Evolutionary conservation across 1,140 invertebrate species (phyloP).

Genomic region (Zophobas atratus): DNA sequence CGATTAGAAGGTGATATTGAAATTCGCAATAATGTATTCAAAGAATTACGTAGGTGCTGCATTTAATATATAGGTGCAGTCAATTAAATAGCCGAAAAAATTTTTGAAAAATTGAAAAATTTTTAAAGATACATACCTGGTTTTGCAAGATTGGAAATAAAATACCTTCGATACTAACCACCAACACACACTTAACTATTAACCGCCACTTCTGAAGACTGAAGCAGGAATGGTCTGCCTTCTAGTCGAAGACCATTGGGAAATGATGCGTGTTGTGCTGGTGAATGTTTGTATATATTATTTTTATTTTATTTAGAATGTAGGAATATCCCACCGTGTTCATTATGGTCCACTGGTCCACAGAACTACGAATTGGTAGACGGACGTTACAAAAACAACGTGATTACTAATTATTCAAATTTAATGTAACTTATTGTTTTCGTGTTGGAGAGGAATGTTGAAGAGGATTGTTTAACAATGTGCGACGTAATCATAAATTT

Average conservation of each 20-base stretch:
- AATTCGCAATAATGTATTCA: slow-evolving; percentile 16
- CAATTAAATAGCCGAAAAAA: neutral
- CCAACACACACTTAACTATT: slow-evolving; percentile 23
- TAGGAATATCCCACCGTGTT: slow-evolving; percentile 13
- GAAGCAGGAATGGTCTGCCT: slow-evolving; percentile 25
- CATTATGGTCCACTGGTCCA: neutral
- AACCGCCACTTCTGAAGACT: slow-evolving; percentile 18
- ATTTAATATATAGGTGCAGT: neutral
- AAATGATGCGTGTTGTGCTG: slow-evolving; percentile 23
- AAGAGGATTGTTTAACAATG: too few relatives aligned
- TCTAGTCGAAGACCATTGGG: slow-evolving; percentile 39
- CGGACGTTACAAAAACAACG: neutral
- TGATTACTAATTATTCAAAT: neutral
- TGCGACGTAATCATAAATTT: too few relatives aligned
- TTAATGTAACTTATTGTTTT: too few relatives aligned
- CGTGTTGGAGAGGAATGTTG: too few relatives aligned
- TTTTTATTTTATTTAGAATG: slow-evolving; percentile 32
- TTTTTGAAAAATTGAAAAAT: slow-evolving; percentile 6
- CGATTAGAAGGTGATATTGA: slow-evolving; percentile 12
- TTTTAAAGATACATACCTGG: neutral
- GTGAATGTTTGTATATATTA: slow-evolving; percentile 35
- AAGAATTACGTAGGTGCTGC: slow-evolving; percentile 5
- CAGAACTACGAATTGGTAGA: slow-evolving; percentile 1
- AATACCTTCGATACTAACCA: neutral
- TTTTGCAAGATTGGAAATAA: neutral